Conservation (phyloP, 2,113 vertebrate species). For the Leiothrix lutea region DNA sequence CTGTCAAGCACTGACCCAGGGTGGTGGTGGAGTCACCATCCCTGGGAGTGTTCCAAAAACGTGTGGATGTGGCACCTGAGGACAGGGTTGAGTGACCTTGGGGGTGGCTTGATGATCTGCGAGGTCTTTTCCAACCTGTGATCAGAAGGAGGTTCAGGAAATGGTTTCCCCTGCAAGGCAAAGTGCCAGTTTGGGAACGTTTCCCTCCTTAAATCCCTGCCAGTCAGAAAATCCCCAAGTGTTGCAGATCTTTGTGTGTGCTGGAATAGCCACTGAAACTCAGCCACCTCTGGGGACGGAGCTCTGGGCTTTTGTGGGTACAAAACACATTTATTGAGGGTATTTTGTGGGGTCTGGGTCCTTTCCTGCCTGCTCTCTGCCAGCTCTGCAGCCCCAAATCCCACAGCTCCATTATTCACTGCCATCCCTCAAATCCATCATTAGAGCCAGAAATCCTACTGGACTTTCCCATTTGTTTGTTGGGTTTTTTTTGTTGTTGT, state of each 20-base stretch:
- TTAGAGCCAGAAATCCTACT: background rate
- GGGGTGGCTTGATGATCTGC: background rate
- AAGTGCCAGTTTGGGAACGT: background rate
- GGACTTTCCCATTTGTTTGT: background rate
- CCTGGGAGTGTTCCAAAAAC: background rate
- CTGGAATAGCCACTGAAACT: background rate
- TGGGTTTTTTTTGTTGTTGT: background rate
- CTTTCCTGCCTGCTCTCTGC: background rate
- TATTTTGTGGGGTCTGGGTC: fast-evolving
- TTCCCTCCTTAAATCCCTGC: background rate
- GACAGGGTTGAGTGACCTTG: background rate
- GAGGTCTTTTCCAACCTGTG: background rate
- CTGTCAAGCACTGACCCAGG: background rate
- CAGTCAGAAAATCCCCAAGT: background rate
- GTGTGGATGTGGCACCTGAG: background rate
- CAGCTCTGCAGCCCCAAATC: background rate
- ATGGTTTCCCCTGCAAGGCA: background rate
- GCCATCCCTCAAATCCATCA: background rate
- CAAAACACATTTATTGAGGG: background rate
- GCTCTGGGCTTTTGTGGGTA: background rate
- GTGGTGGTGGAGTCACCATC: background rate
- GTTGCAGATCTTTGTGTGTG: background rate
- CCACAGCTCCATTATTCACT: background rate
- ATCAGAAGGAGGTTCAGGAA: background rate
- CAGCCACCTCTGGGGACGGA: background rate